These are phyloP conservation scores for Hirtodrosophila trivittata DNA, from an alignment of 2,888 invertebrate genomes.

Conservation along the genomic window DNA sequence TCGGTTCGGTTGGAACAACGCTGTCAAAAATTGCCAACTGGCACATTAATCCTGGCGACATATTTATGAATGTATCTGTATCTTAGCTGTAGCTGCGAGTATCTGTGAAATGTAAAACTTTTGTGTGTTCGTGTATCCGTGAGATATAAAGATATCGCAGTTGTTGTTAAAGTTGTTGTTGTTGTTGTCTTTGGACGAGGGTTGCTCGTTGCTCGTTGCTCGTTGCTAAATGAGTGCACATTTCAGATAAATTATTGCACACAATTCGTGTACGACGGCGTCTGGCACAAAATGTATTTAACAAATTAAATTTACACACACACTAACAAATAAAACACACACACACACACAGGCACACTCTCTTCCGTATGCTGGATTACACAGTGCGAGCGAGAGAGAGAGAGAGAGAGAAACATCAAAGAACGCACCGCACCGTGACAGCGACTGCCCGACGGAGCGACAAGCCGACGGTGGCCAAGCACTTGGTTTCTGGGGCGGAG, in stretches of 20 bases:
- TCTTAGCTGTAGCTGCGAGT: constrained; percentile 25
- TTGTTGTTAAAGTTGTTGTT: constrained; percentile 19
- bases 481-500: constrained; percentile 51
- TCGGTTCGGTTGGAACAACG: constrained; percentile 57
- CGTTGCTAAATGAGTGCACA: constrained; percentile 75
- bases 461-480: constrained; percentile 42
- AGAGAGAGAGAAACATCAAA: constrained; percentile 50
- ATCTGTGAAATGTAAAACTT: constrained; percentile 56
- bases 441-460: constrained; percentile 28
- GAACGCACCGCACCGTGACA: constrained; percentile 62
- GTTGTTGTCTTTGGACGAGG: constrained; percentile 59
- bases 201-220: constrained; percentile 66
- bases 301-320: constrained; percentile 76
- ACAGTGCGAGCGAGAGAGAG: constrained; percentile 6
- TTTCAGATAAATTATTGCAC: constrained; percentile 81
- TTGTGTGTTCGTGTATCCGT: constrained; percentile 65
- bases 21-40: constrained; percentile 80
- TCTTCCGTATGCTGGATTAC: not conserved
- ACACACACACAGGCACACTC: constrained; percentile 7
- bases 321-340: constrained; percentile 33
- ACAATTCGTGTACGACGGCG: constrained; percentile 75
- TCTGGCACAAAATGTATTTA: constrained; percentile 73
- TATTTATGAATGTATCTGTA: constrained; percentile 76
- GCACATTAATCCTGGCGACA: constrained; percentile 81
- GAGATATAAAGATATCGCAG: constrained; percentile 80